These are phyloP conservation scores for Hozukius guyotensis DNA, from an alignment of 2,797 vertebrate species.

Conservation along the genomic window DNA sequence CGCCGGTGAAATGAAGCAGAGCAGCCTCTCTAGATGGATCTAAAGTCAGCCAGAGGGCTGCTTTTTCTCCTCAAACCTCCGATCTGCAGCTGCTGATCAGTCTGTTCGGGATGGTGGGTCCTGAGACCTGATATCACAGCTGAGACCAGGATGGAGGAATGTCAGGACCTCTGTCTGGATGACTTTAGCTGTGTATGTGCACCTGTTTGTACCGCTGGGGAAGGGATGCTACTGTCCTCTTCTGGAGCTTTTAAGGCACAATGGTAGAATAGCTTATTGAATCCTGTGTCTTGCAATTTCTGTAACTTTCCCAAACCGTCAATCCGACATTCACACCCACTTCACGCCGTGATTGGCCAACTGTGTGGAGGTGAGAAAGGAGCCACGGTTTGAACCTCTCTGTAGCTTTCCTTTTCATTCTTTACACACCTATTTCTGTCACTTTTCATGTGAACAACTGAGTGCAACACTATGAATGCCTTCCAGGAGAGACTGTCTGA, in stretches of 20 bases:
- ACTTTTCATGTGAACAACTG: not conserved
- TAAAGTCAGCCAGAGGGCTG: conserved; percentile 44
- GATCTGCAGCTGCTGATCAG: conserved; percentile 35
- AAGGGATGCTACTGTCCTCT: not conserved
- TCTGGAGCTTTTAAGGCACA: not conserved
- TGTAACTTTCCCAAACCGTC: not conserved
- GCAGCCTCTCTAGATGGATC: conserved; percentile 40
- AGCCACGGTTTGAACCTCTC: not conserved
- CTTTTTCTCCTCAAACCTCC: conserved; percentile 13
- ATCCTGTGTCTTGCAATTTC: not conserved
- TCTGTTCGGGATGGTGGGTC: conserved; percentile 34
- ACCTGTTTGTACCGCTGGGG: not conserved
- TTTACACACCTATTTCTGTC: not conserved
- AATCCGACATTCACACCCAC: not conserved
- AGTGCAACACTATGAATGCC: not conserved
- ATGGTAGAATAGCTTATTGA: not conserved
- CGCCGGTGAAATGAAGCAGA: conserved; percentile 52
- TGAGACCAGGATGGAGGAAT: conserved; percentile 4
- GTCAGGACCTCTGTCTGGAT: conserved; percentile 17
- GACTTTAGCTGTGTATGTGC: conserved; percentile 10
- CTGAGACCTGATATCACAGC: conserved; percentile 26
- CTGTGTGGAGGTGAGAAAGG: not conserved
- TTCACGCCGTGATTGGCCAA: not conserved
- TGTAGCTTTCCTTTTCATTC: not conserved
- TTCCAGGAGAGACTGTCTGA: not conserved